Base-by-base conservation (phyloP, 2,888 invertebrate genomes). In the Andrena flavipes region DNA sequence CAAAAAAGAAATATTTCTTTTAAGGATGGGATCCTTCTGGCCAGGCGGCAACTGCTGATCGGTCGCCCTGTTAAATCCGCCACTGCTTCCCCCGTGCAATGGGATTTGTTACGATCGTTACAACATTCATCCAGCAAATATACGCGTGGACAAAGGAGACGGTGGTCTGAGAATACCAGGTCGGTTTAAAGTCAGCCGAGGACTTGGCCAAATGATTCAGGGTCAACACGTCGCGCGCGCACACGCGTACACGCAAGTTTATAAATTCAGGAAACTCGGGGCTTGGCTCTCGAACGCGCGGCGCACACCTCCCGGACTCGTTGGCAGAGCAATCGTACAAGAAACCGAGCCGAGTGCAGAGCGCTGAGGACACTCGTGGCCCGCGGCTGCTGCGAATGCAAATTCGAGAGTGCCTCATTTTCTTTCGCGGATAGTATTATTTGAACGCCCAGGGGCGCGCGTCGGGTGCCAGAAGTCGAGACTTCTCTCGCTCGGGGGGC, bases 381-480 rank as follows among this genome's bases (percentile, higher is more conserved):
- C 73, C 80, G 63, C 67, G 88, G 85, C 84, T 67, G 79, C 60
- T 49, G 78, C 73, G 83, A 87, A 91, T 91, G 90, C 89, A 89
- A 91, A 91, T 90, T 90, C 84, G 83, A 85, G 89, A 89, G 89
- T 88, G 86, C 85, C 82, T 85, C 82, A 84, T 87, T 88, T 87
- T 81, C 87, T 77, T 85, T 85, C 78, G 78, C 77, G 87, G 59
- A 78, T 83, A 84, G 79, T 78, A 82, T 87, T 87, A 84, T 84
- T 87, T 82, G 60, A 82, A 67, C 67, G 54, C 73, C 71, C 20
- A 1, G n/a, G 54, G 67, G 82, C 67, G 42, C 23, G 35, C 62
- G 60, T 42, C 78, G 73, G 56, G 65, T 67, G 74, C 72, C 70
- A 82, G 68, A 68, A 81, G 77, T 72, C 69, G 59, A 30, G 65